Evolutionary conservation across 2,888 invertebrate genomes (phyloP).

Genomic region (Melanostoma scalare): DNA sequence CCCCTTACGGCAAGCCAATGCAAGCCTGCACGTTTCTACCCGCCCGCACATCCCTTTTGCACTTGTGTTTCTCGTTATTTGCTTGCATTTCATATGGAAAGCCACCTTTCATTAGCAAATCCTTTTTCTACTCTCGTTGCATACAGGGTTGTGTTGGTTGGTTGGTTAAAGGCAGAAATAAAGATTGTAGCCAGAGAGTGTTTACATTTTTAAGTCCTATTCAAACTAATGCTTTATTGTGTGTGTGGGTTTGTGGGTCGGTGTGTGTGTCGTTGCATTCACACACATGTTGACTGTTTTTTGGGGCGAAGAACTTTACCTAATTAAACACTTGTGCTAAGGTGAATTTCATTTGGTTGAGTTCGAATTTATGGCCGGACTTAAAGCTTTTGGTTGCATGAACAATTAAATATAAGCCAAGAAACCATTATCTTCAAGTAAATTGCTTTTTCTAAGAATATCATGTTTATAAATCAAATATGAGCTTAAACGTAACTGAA

Average conservation of each 20-base stretch:
- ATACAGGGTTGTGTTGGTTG: background rate
- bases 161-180: slow-evolving; percentile 32
- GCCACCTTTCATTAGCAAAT: slow-evolving; percentile 50
- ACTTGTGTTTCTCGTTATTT: slow-evolving; percentile 22
- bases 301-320: slow-evolving; percentile 25
- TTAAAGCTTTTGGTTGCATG: background rate
- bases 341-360: slow-evolving; percentile 3
- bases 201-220: slow-evolving; percentile 52
- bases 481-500: too few relatives aligned
- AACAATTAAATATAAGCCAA: too few relatives aligned
- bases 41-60: slow-evolving; percentile 1
- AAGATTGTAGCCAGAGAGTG: slow-evolving; percentile 32
- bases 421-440: too few relatives aligned
- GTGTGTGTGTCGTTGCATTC: slow-evolving; percentile 16
- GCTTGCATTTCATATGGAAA: slow-evolving; percentile 26
- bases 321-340: slow-evolving; percentile 25
- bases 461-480: too few relatives aligned
- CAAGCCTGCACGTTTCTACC: slow-evolving; percentile 19
- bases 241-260: background rate
- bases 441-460: too few relatives aligned
- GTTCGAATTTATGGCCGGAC: background rate
- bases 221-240: slow-evolving; percentile 30
- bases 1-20: slow-evolving; percentile 53
- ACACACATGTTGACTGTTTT: slow-evolving; percentile 1
- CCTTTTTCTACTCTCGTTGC: slow-evolving; percentile 17